These are phyloP conservation scores for Cyphomyrus plagiostoma DNA, from an alignment of 2,113 vertebrate genomes.

Conservation along the genomic window DNA sequence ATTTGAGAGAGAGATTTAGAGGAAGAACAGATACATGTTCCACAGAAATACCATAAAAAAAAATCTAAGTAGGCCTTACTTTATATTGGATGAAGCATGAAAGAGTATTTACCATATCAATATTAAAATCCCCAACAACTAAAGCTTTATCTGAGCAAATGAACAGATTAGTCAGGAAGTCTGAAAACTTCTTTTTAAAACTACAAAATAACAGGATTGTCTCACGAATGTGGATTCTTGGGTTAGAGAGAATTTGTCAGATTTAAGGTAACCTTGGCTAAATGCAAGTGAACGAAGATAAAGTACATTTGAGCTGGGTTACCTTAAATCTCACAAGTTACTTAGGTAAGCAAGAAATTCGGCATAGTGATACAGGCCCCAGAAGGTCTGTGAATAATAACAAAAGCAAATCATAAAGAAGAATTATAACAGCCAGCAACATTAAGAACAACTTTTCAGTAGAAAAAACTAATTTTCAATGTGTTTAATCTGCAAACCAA, in stretches of 20 bases:
- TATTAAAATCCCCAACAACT: background rate
- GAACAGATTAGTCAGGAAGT: background rate
- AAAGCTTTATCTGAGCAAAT: background rate
- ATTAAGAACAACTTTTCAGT: background rate
- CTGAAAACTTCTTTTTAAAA: background rate
- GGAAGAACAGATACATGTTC: background rate
- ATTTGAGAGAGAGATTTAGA: background rate
- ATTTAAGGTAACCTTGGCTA: no score
- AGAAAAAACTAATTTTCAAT: background rate
- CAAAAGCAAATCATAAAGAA: background rate
- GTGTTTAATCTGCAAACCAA: background rate
- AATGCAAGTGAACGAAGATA: no score
- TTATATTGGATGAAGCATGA: background rate
- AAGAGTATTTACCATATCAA: background rate
- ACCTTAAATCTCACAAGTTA: no score
- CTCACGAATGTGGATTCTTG: background rate
- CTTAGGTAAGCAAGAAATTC: no score
- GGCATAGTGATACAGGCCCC: background rate
- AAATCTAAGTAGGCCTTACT: background rate
- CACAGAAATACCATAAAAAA: background rate
- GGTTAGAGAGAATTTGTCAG: no score
- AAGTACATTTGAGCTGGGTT: no score
- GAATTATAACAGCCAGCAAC: background rate
- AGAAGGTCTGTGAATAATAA: background rate
- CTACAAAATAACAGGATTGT: background rate